Conservation (phyloP, 2,113 vertebrate species). For the Phylloscopus trochilus region DNA sequence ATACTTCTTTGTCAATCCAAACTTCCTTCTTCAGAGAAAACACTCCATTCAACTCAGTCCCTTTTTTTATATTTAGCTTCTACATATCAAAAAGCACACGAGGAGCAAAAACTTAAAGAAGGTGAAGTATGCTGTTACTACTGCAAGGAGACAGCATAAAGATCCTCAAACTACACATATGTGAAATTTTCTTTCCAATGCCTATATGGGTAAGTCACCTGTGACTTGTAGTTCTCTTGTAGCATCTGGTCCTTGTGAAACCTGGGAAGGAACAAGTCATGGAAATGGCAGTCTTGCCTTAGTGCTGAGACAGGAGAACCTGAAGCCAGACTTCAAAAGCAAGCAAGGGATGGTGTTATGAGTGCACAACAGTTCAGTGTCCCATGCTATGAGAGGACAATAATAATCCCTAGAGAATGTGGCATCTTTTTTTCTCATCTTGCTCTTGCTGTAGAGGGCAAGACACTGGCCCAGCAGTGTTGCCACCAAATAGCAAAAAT, state of each 20-base stretch:
- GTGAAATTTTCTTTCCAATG: background rate
- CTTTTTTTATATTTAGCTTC: background rate
- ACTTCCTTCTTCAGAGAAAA: background rate
- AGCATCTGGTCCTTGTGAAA: background rate
- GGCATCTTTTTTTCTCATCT: background rate
- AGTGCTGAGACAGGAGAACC: background rate
- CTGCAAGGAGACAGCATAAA: background rate
- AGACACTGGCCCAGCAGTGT: background rate
- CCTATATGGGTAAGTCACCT: background rate
- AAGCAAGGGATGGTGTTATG: background rate
- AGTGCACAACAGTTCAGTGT: background rate
- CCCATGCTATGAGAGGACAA: background rate
- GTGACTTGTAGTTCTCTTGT: background rate
- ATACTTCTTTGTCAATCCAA: background rate
- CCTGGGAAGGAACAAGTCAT: background rate
- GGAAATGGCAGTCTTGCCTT: background rate
- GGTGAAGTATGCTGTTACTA: background rate
- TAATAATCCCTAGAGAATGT: background rate
- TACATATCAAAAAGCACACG: background rate
- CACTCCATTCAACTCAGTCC: background rate
- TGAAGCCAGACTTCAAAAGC: background rate
- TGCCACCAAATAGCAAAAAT: background rate
- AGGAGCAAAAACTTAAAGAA: background rate
- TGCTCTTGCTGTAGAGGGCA: background rate
- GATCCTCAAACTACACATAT: background rate